These are phyloP conservation scores for Notiomystis cincta DNA, from an alignment of 2,113 vertebrate genomes.

Conservation along the genomic window DNA sequence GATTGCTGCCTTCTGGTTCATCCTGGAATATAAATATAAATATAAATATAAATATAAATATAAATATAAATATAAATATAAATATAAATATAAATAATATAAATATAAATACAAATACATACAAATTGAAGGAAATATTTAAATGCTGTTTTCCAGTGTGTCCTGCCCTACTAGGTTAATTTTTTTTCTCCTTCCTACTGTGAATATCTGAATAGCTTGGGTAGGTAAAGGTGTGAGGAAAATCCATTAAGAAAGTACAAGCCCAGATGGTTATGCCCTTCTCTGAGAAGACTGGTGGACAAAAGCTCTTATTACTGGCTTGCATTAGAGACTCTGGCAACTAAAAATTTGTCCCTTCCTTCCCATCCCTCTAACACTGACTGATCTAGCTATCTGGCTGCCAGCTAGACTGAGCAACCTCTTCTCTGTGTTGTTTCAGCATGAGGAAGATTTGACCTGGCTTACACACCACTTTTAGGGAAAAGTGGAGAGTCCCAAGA, in stretches of 20 bases:
- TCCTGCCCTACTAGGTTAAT: neutral
- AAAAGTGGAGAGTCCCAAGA: neutral
- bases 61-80: neutral
- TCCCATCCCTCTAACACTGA: neutral
- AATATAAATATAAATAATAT: neutral
- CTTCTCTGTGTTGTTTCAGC: neutral
- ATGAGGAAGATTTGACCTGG: neutral
- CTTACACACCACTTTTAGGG: neutral
- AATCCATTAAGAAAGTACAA: neutral
- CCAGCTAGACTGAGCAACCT: neutral
- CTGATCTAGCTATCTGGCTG: neutral
- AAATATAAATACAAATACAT: neutral
- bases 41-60: too few species aligned
- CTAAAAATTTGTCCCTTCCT: neutral
- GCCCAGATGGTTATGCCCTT: neutral
- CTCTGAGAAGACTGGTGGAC: neutral
- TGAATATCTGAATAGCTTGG: neutral
- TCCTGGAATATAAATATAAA: too few species aligned
- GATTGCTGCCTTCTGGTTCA: too few species aligned
- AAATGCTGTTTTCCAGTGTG: accelerated
- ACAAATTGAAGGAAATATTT: neutral
- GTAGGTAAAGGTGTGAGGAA: neutral
- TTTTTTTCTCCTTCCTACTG: neutral
- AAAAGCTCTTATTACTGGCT: neutral
- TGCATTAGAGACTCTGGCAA: neutral